Conservation (phyloP, 2,113 vertebrate species). For the Ciconia boyciana region DNA sequence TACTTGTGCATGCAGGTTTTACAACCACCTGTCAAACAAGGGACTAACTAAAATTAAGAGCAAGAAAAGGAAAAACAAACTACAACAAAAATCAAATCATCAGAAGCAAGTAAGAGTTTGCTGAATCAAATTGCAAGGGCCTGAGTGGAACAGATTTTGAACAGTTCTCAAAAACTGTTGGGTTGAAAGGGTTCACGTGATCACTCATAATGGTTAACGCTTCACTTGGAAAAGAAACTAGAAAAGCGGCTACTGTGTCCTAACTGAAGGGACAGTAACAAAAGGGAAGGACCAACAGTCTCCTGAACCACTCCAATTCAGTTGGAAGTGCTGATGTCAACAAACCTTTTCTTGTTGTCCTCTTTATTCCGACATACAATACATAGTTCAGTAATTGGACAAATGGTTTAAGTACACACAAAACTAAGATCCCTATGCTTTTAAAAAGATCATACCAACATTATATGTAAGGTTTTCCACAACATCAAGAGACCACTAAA, state of each 20-base stretch:
- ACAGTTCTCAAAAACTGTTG: neutral
- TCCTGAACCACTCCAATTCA: neutral
- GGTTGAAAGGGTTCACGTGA: neutral
- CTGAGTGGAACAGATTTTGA: neutral
- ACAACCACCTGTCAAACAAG: conserved; percentile 7
- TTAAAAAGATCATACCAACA: neutral
- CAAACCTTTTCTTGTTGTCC: neutral
- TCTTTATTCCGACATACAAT: neutral
- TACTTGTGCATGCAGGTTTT: neutral
- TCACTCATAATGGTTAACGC: neutral
- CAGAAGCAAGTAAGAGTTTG: conserved; percentile 14
- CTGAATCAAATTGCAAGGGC: neutral
- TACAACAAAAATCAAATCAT: neutral
- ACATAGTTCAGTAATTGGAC: neutral
- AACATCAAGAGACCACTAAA: neutral
- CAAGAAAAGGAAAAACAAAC: neutral
- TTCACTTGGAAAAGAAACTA: neutral
- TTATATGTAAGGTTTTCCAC: neutral
- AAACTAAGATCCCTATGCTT: neutral
- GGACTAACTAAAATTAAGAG: neutral
- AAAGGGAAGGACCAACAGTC: neutral
- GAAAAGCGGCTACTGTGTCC: neutral
- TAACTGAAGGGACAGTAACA: neutral
- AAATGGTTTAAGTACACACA: neutral
- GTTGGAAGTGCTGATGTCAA: neutral